Evolutionary conservation across 2,888 invertebrate species (phyloP).

Genomic region (Periphyllus acericola): DNA sequence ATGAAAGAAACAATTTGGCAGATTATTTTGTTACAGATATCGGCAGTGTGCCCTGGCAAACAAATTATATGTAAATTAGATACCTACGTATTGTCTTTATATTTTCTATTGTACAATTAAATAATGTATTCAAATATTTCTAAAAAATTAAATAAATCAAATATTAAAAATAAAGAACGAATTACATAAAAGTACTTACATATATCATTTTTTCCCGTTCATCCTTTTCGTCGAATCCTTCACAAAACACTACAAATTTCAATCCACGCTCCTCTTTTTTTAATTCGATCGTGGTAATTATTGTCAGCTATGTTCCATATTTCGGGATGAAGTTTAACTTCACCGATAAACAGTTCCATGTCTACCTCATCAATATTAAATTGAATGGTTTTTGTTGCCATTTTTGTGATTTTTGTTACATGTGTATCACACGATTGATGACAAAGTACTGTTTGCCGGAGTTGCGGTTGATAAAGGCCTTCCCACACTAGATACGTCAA

Average conservation of each 20-base stretch:
- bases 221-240: constrained; percentile 12
- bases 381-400: too few species aligned
- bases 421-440: too few species aligned
- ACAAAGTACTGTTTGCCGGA: constrained; percentile 5
- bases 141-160: background rate
- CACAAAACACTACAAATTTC: constrained; percentile 1
- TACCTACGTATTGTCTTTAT: constrained; percentile 1
- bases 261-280: constrained; percentile 17
- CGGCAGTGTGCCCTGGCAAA: constrained; percentile 18
- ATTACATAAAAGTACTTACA: background rate
- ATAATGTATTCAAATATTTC: constrained; percentile 2
- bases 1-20: constrained; percentile 18
- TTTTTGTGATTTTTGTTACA: too few species aligned
- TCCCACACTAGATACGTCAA: background rate
- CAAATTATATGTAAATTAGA: too few species aligned
- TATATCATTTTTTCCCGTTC: background rate
- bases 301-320: background rate
- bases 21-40: too few species aligned
- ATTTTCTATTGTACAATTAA: constrained; percentile 4
- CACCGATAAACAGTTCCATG: too few species aligned
- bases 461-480: background rate
- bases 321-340: too few species aligned
- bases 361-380: too few species aligned
- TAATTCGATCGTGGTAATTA: background rate
- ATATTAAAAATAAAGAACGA: constrained; percentile 7